phyloP scores from a whole-genome alignment of 2,888 invertebrate species.

The Dinocampus coccinellae region DNA sequence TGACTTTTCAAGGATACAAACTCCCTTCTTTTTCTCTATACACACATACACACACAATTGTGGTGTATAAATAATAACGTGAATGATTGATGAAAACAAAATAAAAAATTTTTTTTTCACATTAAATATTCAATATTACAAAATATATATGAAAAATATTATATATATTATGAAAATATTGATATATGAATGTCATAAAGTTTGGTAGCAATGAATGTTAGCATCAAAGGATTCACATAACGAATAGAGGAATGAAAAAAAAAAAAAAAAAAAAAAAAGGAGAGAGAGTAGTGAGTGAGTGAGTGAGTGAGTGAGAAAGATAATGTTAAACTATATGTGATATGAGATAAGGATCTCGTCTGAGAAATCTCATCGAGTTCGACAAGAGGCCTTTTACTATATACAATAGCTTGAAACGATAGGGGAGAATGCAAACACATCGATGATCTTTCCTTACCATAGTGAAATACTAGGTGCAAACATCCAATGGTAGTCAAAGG shows the following conservation, averaged over 20 bases:
- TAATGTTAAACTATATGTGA: not conserved
- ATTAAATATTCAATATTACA: not conserved
- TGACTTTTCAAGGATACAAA: not conserved
- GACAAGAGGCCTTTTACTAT: constrained; percentile 37
- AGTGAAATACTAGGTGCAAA: constrained; percentile 25
- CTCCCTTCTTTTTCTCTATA: no score
- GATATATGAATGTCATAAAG: not conserved
- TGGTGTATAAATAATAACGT: not conserved
- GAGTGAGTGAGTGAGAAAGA: not conserved
- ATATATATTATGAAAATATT: not conserved
- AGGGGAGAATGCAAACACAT: constrained; percentile 47
- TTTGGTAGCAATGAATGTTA: not conserved
- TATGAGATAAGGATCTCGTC: constrained; percentile 37
- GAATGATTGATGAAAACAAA: not conserved
- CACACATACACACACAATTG: not conserved
- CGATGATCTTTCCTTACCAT: constrained; percentile 46
- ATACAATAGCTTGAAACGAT: constrained; percentile 40
- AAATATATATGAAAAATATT: not conserved
- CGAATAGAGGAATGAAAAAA: no score
- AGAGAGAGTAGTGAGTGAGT: no score
- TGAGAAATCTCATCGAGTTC: constrained; percentile 44
- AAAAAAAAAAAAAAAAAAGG: no score
- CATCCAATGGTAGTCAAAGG: constrained; percentile 13
- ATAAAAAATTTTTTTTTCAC: not conserved
- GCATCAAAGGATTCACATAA: constrained; percentile 1